These are phyloP conservation scores for Elephas maximus DNA, from an alignment of 2,113 vertebrate genomes.

Conservation along the genomic window DNA sequence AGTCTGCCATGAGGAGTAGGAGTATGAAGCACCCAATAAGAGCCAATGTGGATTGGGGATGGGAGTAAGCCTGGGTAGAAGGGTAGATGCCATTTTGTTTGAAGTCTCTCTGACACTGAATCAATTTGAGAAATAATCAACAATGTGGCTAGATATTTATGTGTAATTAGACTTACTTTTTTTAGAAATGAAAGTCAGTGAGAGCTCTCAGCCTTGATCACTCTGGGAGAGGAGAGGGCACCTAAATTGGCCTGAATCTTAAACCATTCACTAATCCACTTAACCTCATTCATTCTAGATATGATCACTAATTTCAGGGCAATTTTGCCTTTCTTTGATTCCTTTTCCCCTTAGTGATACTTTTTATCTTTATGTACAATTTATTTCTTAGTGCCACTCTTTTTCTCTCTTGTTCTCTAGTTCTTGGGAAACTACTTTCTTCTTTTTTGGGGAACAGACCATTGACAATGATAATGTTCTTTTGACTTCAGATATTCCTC, in stretches of 20 bases:
- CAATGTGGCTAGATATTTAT: not conserved
- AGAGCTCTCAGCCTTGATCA: not conserved
- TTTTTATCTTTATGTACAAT: slow-evolving; percentile 19
- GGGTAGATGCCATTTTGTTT: not conserved
- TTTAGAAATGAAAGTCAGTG: not conserved
- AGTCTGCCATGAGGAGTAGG: not conserved
- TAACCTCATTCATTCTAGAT: not conserved
- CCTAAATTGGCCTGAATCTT: not conserved
- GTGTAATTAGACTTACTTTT: not conserved
- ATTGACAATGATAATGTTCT: not conserved
- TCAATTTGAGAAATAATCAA: not conserved
- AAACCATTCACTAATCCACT: not conserved
- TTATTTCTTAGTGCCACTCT: slow-evolving; percentile 26
- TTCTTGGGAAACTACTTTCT: slow-evolving; percentile 18
- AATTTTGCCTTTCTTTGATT: slow-evolving; percentile 1
- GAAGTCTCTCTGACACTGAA: not conserved
- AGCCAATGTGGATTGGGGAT: not conserved
- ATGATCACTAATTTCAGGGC: not conserved
- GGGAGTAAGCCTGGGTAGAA: not conserved
- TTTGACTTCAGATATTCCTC: not conserved
- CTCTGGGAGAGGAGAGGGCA: not conserved
- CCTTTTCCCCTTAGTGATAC: not conserved
- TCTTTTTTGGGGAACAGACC: not conserved
- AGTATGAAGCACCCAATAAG: not conserved
- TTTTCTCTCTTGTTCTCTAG: not conserved